Percentiles rank a stretch among this genome's conserved stretches.
Evolutionary conservation across 2,113 vertebrate genomes (phyloP).

Genomic region (Sterrhoptilus dennistouni): DNA sequence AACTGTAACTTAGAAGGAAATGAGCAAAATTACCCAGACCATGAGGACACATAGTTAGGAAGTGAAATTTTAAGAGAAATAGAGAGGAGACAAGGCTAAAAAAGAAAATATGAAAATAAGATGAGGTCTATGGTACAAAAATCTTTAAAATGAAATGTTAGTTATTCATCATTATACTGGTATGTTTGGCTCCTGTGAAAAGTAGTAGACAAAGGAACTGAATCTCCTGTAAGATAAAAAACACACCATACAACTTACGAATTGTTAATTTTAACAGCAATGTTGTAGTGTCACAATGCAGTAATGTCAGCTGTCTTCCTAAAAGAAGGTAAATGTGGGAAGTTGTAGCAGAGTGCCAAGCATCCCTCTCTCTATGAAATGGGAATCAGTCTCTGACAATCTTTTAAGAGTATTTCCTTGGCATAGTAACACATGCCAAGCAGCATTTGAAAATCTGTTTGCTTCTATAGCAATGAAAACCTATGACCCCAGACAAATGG

Average conservation of each 20-base stretch:
- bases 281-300: not conserved
- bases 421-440: not conserved
- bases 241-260: not conserved
- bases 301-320: not conserved
- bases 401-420: not conserved
- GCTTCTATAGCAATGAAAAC: conserved; percentile 34
- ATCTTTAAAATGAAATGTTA: not conserved
- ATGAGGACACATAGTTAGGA: not conserved
- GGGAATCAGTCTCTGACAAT: not conserved
- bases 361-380: not conserved
- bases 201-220: not conserved
- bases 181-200: not conserved
- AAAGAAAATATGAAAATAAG: not conserved
- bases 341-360: conserved; percentile 3
- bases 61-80: not conserved
- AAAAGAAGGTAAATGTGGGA: conserved; percentile 39
- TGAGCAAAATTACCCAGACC: not conserved
- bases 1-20: not conserved
- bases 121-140: not conserved
- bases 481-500: not conserved
- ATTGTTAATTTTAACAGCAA: not conserved
- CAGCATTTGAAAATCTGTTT: not conserved
- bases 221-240: not conserved
- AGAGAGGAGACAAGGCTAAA: not conserved
- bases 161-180: not conserved